Evolutionary conservation across 2,888 invertebrate species (phyloP).

Genomic region (Homarus gammarus): DNA sequence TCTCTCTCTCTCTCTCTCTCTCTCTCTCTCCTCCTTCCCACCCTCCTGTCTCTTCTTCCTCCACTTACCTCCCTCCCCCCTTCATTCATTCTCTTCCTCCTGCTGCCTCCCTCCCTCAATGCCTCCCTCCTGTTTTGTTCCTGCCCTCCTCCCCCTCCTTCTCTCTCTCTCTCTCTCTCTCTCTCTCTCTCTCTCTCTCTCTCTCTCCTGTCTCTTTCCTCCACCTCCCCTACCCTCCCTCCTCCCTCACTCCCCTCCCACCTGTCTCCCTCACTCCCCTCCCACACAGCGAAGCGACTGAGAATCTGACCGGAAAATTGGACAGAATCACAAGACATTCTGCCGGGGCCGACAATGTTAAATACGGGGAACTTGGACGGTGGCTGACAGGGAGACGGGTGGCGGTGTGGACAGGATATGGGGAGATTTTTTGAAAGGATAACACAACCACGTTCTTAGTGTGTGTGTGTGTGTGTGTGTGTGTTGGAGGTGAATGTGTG

Average conservation of each 20-base stretch:
- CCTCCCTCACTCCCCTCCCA: not conserved
- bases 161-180: too few relatives aligned
- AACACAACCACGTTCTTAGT: not conserved
- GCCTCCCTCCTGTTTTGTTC: not conserved
- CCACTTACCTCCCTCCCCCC: not conserved
- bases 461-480: slow-evolving; percentile 32
- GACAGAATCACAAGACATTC: slow-evolving; percentile 55
- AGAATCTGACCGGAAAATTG: slow-evolving; percentile 64
- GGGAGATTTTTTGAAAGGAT: slow-evolving; percentile 13
- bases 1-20: not conserved
- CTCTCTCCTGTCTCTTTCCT: not conserved
- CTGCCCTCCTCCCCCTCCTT: not conserved
- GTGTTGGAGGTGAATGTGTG: too few relatives aligned
- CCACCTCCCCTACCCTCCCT: not conserved
- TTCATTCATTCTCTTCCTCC: not conserved
- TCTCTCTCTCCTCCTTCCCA: not conserved
- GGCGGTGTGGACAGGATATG: slow-evolving; percentile 48
- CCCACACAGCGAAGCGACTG: not conserved
- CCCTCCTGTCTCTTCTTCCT: not conserved
- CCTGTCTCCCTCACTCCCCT: not conserved
- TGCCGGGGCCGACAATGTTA: slow-evolving; percentile 43
- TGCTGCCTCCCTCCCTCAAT: not conserved
- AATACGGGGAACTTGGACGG: slow-evolving; percentile 42
- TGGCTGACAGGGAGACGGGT: slow-evolving; percentile 36
- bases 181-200: too few relatives aligned